A percentile compares a stretch with the other conserved stretches of the same genome.
Conservation (phyloP, 2,113 vertebrate species). For the Centropus bengalensis region DNA sequence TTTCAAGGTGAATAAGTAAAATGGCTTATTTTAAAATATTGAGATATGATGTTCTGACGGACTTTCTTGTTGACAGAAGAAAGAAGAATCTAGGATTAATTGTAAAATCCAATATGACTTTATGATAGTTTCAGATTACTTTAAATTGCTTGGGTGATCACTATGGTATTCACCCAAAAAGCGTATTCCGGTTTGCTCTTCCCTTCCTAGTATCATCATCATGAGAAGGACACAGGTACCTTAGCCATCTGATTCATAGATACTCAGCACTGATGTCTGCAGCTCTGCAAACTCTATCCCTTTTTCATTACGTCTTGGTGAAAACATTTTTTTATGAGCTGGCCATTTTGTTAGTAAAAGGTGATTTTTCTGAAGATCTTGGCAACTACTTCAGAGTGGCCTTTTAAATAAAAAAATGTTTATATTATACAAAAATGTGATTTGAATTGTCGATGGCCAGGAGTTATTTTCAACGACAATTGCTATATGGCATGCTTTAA, state of each 20-base stretch:
- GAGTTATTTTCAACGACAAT: slow-evolving; percentile 1
- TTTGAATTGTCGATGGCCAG: not conserved
- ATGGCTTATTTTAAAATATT: not conserved
- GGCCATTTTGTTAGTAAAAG: not conserved
- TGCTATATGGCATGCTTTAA: not conserved
- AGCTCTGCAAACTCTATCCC: not conserved
- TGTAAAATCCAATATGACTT: not conserved
- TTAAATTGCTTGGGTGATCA: not conserved
- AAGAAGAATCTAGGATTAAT: not conserved
- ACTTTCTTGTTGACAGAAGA: not conserved
- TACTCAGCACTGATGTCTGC: not conserved
- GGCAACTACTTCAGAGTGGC: not conserved
- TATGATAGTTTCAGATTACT: not conserved
- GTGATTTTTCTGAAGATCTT: not conserved
- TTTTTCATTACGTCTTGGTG: not conserved
- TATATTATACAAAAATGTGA: not conserved
- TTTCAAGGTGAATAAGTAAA: not conserved
- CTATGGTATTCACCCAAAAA: not conserved
- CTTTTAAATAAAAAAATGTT: not conserved
- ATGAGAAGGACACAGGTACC: not conserved
- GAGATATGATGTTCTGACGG: not conserved
- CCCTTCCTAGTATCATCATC: not conserved
- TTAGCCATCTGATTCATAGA: not conserved
- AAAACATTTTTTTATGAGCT: not conserved
- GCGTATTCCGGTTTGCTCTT: not conserved